phyloP scores from a whole-genome alignment of 2,797 vertebrate genomes.

The Cryptoprocta ferox region DNA sequence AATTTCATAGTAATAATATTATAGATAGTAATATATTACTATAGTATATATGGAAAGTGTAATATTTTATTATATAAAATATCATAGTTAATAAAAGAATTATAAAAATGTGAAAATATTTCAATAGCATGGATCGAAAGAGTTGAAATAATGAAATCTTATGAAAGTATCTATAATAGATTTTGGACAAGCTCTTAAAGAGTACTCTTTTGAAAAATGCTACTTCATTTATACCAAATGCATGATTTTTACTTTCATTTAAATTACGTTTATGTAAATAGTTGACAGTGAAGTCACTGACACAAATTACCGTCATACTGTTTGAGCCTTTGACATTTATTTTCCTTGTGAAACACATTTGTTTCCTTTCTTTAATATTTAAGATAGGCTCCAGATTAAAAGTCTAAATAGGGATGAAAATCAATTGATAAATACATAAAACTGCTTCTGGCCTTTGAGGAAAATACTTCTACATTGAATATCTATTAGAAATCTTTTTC shows the following conservation, averaged over 20 bases:
- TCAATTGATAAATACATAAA: slow-evolving; percentile 48
- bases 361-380: slow-evolving; percentile 67
- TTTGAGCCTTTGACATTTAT: slow-evolving; percentile 63
- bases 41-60: not conserved
- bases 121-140: slow-evolving; percentile 53
- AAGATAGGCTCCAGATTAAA: slow-evolving; percentile 38
- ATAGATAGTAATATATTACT: not conserved
- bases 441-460: slow-evolving; percentile 26
- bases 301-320: slow-evolving; percentile 41
- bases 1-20: not conserved
- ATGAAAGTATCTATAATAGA: slow-evolving; percentile 67
- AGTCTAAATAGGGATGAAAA: slow-evolving; percentile 23
- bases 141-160: slow-evolving; percentile 63
- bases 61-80: not conserved
- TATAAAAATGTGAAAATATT: slow-evolving; percentile 62
- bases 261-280: slow-evolving; percentile 53
- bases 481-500: slow-evolving; percentile 23
- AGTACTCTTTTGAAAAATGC: slow-evolving; percentile 75
- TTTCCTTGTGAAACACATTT: slow-evolving; percentile 60
- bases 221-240: slow-evolving; percentile 61
- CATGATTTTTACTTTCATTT: slow-evolving; percentile 65
- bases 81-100: not conserved
- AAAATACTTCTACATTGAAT: not conserved
- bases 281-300: slow-evolving; percentile 67
- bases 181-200: slow-evolving; percentile 70